Evolutionary conservation across 2,888 invertebrate species (phyloP).

Genomic region (Chalcis sispes): DNA sequence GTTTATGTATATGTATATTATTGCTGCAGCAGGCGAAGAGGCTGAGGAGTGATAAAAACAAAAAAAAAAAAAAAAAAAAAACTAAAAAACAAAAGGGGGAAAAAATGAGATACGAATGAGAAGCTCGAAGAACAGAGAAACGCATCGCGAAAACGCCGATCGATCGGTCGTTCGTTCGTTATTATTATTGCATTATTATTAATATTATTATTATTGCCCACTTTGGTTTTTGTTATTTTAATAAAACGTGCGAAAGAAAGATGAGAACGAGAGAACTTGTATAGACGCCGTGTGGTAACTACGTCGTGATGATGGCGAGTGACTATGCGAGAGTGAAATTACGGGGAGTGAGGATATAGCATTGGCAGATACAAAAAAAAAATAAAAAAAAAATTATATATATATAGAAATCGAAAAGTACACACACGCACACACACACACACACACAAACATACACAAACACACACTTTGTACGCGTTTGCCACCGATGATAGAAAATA

Average conservation of each 20-base stretch:
- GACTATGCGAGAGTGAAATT: conserved; percentile 58
- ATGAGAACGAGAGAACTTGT: conserved; percentile 46
- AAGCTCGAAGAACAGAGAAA: conserved; percentile 44
- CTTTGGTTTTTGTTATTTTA: conserved; percentile 70
- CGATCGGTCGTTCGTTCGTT: conserved; percentile 61
- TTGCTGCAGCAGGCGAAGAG: conserved; percentile 44
- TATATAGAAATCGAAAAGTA: conserved; percentile 22
- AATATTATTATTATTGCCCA: conserved; percentile 62
- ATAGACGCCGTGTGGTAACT: conserved; percentile 21
- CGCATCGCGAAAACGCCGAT: conserved; percentile 59
- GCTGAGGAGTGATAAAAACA: conserved; percentile 42
- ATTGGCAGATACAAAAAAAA: conserved; percentile 1
- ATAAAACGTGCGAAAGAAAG: conserved; percentile 63
- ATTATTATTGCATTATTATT: conserved; percentile 64
- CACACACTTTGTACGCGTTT: conserved; percentile 20
- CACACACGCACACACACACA: no score
- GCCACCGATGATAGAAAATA: conserved; percentile 6
- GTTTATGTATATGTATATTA: conserved; percentile 54
- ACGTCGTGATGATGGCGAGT: conserved; percentile 26
- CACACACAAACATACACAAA: neutral
- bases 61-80: neutral
- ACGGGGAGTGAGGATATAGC: conserved; percentile 40
- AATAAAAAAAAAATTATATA: neutral
- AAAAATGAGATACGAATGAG: neutral
- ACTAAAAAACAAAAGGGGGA: no score